Conservation (phyloP, 2,113 vertebrate genomes). For the Patagioenas fasciata region DNA sequence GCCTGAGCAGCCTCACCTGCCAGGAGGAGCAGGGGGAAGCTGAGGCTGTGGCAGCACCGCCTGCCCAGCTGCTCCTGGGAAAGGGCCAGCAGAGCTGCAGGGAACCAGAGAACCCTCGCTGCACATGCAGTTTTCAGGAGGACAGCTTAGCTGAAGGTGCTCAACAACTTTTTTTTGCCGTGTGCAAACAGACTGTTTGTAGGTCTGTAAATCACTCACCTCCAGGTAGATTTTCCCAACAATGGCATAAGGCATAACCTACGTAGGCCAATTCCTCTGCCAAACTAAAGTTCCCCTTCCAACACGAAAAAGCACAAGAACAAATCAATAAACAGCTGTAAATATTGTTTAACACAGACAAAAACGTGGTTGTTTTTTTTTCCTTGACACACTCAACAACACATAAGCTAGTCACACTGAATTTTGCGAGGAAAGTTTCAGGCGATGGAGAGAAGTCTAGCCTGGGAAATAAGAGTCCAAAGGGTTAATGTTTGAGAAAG, state of each 20-base stretch:
- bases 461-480: neutral
- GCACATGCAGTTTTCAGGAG: neutral
- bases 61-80: accelerated
- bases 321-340: neutral
- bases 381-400: neutral
- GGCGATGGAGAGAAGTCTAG: neutral
- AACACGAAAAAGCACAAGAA: neutral
- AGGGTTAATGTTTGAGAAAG: neutral
- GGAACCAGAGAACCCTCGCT: neutral
- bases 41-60: neutral
- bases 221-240: neutral
- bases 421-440: neutral
- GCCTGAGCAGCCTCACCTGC: neutral
- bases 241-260: neutral
- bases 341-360: neutral
- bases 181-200: neutral
- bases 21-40: neutral
- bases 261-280: neutral
- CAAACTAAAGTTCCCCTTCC: neutral
- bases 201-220: neutral
- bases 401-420: neutral
- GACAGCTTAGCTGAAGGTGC: neutral
- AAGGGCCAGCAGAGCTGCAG: neutral
- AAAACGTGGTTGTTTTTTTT: neutral
- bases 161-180: neutral